These are phyloP conservation scores for Pantelozetes paolii DNA, from an alignment of 2,888 invertebrate species.

Conservation along the genomic window DNA sequence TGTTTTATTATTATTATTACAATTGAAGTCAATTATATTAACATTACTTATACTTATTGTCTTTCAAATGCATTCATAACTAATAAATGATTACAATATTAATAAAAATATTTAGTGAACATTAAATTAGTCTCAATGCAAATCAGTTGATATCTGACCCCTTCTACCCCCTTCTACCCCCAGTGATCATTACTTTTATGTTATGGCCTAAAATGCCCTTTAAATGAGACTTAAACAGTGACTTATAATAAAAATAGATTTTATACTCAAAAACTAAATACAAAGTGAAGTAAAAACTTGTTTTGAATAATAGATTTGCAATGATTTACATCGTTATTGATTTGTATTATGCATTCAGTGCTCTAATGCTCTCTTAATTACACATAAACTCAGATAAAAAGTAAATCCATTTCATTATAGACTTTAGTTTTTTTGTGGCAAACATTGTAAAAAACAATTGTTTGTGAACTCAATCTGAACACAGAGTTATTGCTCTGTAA, in stretches of 20 bases:
- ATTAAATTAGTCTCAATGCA: not conserved
- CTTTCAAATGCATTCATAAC: not conserved
- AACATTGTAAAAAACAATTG: not conserved
- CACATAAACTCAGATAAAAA: constrained; percentile 1
- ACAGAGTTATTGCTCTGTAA: too few species aligned
- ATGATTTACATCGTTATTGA: not conserved
- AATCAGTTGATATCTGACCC: not conserved
- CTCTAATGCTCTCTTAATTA: constrained; percentile 25
- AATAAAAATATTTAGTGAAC: not conserved
- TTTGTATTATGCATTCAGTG: not conserved
- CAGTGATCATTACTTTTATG: not conserved
- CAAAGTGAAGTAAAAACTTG: not conserved
- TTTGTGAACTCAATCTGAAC: not conserved
- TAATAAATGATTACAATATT: not conserved
- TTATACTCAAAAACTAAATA: too few species aligned
- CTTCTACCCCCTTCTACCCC: not conserved
- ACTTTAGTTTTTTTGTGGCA: not conserved
- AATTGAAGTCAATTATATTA: not conserved
- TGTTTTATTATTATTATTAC: not conserved
- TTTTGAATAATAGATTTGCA: not conserved
- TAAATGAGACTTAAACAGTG: not conserved
- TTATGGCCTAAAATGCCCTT: not conserved
- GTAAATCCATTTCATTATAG: not conserved
- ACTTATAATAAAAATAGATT: not conserved
- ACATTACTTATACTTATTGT: not conserved